phyloP scores from a whole-genome alignment of 2,888 invertebrate species.

The Phalera bucephala region DNA sequence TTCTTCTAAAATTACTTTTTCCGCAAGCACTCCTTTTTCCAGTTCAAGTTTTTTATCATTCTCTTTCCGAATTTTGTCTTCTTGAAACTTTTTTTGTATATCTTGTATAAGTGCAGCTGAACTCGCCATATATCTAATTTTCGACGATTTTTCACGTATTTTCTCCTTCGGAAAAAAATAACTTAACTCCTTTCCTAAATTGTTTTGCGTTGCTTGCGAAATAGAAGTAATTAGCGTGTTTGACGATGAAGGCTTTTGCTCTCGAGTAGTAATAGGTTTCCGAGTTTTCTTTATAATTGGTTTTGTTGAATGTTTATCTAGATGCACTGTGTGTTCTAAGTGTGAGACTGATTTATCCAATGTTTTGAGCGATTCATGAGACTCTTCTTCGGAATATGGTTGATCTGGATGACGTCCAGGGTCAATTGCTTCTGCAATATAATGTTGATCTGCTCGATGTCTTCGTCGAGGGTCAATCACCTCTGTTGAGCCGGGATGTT shows the following conservation, averaged over 20 bases:
- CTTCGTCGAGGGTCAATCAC: not conserved
- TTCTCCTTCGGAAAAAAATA: slow-evolving; percentile 47
- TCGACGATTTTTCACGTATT: slow-evolving; percentile 4
- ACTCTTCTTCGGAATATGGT: no score
- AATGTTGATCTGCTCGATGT: not conserved
- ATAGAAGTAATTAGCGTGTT: not conserved
- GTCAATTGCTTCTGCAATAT: not conserved
- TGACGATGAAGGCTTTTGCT: not conserved
- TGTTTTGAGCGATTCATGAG: no score
- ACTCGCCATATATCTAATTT: slow-evolving; percentile 22
- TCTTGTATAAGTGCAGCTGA: slow-evolving; percentile 57
- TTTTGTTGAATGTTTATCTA: no score
- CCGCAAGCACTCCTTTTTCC: no score
- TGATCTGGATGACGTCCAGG: no score
- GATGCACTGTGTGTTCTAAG: no score
- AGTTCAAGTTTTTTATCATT: not conserved
- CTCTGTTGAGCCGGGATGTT: not conserved
- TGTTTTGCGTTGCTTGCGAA: not conserved
- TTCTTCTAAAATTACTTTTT: not conserved
- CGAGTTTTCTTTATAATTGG: not conserved
- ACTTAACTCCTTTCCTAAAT: slow-evolving; percentile 15
- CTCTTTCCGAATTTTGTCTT: slow-evolving; percentile 23
- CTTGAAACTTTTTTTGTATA: slow-evolving; percentile 18
- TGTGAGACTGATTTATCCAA: no score
- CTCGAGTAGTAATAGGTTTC: not conserved